Evolutionary conservation across 2,797 vertebrate species (phyloP).

Genomic region (Melanogrammus aeglefinus): DNA sequence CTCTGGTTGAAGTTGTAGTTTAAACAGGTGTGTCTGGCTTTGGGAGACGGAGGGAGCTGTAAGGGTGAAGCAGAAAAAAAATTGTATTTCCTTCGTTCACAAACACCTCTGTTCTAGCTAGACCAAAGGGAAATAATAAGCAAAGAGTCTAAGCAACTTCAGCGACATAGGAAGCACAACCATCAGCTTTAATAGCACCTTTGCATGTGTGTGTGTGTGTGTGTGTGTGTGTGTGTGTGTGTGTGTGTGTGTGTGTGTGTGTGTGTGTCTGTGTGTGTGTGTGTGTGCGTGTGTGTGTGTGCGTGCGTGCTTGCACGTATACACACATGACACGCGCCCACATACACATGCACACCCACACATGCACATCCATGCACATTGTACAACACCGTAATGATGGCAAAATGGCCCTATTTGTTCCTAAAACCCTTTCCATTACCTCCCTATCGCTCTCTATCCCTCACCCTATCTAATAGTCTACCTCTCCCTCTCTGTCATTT

Average conservation of each 20-base stretch:
- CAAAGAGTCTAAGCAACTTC: not conserved
- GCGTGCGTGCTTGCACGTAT: not conserved
- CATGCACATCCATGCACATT: not conserved
- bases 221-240: slow-evolving; percentile 2
- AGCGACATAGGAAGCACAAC: not conserved
- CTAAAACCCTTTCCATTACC: not conserved
- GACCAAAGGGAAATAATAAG: not conserved
- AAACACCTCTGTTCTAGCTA: not conserved
- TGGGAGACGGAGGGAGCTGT: not conserved
- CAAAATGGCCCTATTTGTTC: not conserved
- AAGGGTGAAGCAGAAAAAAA: not conserved
- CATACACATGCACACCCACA: not conserved
- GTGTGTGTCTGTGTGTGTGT: not conserved
- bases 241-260: not conserved
- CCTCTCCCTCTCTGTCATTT: not conserved
- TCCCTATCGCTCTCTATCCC: not conserved
- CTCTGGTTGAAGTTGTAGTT: not conserved
- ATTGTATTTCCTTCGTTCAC: not conserved
- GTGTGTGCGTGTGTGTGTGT: slow-evolving; percentile 1
- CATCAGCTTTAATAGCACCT: not conserved
- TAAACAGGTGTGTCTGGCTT: not conserved
- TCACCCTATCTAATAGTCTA: not conserved
- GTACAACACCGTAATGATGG: not conserved
- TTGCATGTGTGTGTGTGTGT: not conserved
- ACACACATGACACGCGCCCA: not conserved